Conservation (phyloP, 1,140 invertebrate genomes). For the Orius insidiosus region DNA sequence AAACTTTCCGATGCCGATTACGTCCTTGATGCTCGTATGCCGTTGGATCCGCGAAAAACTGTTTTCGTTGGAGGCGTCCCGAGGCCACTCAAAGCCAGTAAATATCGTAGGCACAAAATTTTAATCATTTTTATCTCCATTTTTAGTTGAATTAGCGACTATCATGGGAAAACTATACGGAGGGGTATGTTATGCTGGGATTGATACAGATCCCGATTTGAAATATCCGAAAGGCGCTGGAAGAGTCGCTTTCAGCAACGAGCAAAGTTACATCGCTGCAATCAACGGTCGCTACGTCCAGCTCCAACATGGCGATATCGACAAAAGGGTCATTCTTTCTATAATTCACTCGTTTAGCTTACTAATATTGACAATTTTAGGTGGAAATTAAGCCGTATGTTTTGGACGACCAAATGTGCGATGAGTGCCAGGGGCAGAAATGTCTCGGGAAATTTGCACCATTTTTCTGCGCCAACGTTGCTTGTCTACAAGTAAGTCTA, state of each 20-base stretch:
- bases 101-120: no score
- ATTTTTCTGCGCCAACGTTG: slow-evolving; percentile 98
- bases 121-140: no score
- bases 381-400: slow-evolving; percentile 97
- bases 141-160: slow-evolving; percentile 88
- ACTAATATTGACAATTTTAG: slow-evolving; percentile 26
- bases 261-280: slow-evolving; percentile 97
- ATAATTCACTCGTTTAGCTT: no score
- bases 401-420: slow-evolving; percentile 98
- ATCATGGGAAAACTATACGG: slow-evolving; percentile 98
- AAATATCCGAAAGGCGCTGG: slow-evolving; percentile 99
- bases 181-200: slow-evolving; percentile 97
- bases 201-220: slow-evolving; percentile 97
- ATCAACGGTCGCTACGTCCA: slow-evolving; percentile 98
- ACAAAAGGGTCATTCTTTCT: slow-evolving; percentile 64
- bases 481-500: slow-evolving; percentile 81
- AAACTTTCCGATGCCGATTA: slow-evolving; percentile 94
- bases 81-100: no score
- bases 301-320: slow-evolving; percentile 95
- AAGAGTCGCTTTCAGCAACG: slow-evolving; percentile 95
- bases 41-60: slow-evolving; percentile 92
- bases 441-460: slow-evolving; percentile 96
- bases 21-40: slow-evolving; percentile 94
- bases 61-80: slow-evolving; percentile 99
- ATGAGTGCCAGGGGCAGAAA: slow-evolving; percentile 93